These are phyloP conservation scores for Allobates femoralis DNA, from an alignment of 2,797 vertebrate genomes.

Conservation along the genomic window DNA sequence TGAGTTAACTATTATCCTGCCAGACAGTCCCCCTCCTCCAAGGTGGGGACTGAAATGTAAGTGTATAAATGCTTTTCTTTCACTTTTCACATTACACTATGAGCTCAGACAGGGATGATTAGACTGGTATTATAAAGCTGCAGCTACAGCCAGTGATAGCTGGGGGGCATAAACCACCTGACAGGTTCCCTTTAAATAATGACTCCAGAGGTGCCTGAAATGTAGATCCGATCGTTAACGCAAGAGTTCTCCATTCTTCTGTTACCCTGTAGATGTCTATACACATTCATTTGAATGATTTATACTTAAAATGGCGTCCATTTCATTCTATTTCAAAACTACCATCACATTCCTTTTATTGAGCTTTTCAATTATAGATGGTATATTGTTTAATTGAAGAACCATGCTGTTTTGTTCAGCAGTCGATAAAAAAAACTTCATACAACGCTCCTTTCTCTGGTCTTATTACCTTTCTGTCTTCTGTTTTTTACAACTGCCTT, in stretches of 20 bases:
- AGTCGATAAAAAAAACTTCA: conserved; percentile 8
- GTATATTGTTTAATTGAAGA: conserved; percentile 29
- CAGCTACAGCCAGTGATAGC: too few relatives aligned
- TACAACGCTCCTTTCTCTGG: background rate
- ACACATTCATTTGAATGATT: conserved; percentile 17
- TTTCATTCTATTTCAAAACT: conserved; percentile 11
- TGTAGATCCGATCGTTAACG: background rate
- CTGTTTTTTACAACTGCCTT: too few relatives aligned
- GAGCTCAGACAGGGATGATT: too few relatives aligned
- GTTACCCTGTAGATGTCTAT: conserved; percentile 30
- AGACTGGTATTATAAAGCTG: too few relatives aligned
- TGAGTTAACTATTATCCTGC: too few relatives aligned
- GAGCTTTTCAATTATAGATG: conserved; percentile 31
- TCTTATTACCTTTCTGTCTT: background rate
- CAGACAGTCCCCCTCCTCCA: too few relatives aligned
- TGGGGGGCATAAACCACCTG: too few relatives aligned
- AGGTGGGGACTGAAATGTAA: too few relatives aligned
- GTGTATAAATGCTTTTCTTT: too few relatives aligned
- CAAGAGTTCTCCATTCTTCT: background rate
- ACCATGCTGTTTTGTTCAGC: conserved; percentile 30
- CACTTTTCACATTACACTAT: too few relatives aligned
- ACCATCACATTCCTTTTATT: conserved; percentile 33
- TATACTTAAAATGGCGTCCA: conserved; percentile 26
- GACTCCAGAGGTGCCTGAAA: conserved; percentile 23
- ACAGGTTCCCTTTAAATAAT: background rate